Percentiles rank a stretch among this genome's conserved stretches.
Evolutionary conservation across 2,797 vertebrate species (phyloP).

Genomic region (Pangasius larnaudii): DNA sequence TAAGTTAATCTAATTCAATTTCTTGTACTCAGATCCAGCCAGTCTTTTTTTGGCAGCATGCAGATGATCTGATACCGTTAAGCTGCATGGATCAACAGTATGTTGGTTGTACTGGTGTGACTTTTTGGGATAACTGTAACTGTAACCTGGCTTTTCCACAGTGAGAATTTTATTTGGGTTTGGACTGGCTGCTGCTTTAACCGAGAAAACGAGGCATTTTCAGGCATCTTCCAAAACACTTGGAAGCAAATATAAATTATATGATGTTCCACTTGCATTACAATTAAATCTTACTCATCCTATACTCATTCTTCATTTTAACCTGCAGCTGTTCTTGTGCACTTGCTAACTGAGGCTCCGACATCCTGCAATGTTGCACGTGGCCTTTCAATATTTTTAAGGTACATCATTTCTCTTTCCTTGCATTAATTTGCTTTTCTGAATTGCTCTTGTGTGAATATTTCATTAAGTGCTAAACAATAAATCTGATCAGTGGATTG

Average conservation of each 20-base stretch:
- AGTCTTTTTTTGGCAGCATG: neutral
- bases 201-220: neutral
- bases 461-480: neutral
- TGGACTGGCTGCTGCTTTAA: neutral
- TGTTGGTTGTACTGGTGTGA: neutral
- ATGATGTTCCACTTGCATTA: neutral
- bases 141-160: neutral
- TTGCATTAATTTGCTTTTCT: neutral
- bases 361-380: neutral
- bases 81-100: neutral
- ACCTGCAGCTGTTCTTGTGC: neutral
- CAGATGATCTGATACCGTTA: neutral
- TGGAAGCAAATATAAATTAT: neutral
- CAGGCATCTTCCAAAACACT: neutral
- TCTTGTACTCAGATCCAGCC: neutral
- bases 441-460: neutral
- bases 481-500: neutral
- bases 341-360: neutral
- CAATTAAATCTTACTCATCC: neutral
- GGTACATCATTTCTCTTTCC: neutral
- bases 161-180: neutral
- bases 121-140: neutral
- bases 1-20: neutral
- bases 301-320: neutral
- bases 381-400: neutral